These are phyloP conservation scores for Tachycineta bicolor DNA, from an alignment of 2,113 vertebrate species.

Conservation along the genomic window DNA sequence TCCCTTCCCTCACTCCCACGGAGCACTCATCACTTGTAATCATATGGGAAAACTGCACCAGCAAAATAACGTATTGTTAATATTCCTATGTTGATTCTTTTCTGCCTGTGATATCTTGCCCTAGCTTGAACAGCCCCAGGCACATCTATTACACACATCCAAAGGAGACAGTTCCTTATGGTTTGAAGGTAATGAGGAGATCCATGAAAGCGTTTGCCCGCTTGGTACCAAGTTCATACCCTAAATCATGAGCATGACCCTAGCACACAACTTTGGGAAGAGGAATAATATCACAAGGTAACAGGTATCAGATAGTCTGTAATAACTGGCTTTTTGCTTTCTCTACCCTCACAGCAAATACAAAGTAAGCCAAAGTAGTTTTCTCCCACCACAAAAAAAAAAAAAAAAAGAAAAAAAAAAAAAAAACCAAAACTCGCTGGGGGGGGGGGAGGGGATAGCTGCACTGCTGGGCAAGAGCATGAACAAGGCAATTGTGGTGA, in stretches of 20 bases:
- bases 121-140: slow-evolving; percentile 68
- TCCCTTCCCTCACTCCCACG: slow-evolving; percentile 31
- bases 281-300: background rate
- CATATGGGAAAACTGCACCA: slow-evolving; percentile 64
- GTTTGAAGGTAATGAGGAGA: slow-evolving; percentile 22
- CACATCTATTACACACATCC: slow-evolving; percentile 23
- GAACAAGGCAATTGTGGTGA: background rate
- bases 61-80: slow-evolving; percentile 40
- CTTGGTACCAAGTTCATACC: background rate
- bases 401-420: background rate
- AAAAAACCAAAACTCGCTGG: too few relatives aligned
- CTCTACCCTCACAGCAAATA: background rate
- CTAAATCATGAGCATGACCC: background rate
- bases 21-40: slow-evolving; percentile 54
- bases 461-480: background rate
- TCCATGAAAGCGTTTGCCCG: background rate
- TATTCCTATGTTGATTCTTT: slow-evolving; percentile 44
- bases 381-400: background rate
- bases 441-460: background rate
- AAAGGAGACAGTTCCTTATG: slow-evolving; percentile 13
- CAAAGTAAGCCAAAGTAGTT: background rate
- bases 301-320: background rate
- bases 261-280: background rate
- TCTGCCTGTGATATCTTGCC: slow-evolving; percentile 65
- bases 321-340: background rate